These are phyloP conservation scores for Ophion ellenae DNA, from an alignment of 2,888 invertebrate species.

Conservation along the genomic window DNA sequence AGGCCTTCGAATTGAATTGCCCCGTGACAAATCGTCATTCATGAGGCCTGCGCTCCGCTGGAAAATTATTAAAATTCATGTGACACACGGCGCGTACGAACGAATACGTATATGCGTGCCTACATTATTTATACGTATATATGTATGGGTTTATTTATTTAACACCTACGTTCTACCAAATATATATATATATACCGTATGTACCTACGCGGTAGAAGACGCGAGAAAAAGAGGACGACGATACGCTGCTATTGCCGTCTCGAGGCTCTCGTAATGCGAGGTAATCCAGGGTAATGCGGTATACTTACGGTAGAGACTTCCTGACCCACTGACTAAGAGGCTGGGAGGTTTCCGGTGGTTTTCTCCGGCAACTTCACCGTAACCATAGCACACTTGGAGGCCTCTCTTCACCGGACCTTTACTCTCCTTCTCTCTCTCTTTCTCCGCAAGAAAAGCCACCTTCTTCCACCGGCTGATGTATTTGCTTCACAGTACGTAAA, in stretches of 20 bases:
- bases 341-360: slow-evolving; percentile 41
- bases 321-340: slow-evolving; percentile 64
- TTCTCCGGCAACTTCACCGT: slow-evolving; percentile 51
- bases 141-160: slow-evolving; percentile 1
- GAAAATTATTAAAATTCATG: slow-evolving; percentile 1
- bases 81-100: background rate
- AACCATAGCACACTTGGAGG: slow-evolving; percentile 48
- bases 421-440: background rate
- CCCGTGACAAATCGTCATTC: background rate
- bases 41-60: background rate
- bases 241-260: slow-evolving; percentile 43
- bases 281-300: slow-evolving; percentile 64
- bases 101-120: background rate
- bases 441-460: slow-evolving; percentile 14
- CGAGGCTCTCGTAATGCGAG: slow-evolving; percentile 59
- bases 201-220: slow-evolving; percentile 4
- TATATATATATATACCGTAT: background rate
- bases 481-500: slow-evolving; percentile 18
- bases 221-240: slow-evolving; percentile 42
- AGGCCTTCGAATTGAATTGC: background rate
- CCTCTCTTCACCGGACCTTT: slow-evolving; percentile 35
- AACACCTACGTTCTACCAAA: background rate
- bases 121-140: background rate
- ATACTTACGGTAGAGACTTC: slow-evolving; percentile 64
- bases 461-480: slow-evolving; percentile 18